These are phyloP conservation scores for Myotis daubentonii DNA, from an alignment of 2,797 vertebrate genomes.

Conservation along the genomic window DNA sequence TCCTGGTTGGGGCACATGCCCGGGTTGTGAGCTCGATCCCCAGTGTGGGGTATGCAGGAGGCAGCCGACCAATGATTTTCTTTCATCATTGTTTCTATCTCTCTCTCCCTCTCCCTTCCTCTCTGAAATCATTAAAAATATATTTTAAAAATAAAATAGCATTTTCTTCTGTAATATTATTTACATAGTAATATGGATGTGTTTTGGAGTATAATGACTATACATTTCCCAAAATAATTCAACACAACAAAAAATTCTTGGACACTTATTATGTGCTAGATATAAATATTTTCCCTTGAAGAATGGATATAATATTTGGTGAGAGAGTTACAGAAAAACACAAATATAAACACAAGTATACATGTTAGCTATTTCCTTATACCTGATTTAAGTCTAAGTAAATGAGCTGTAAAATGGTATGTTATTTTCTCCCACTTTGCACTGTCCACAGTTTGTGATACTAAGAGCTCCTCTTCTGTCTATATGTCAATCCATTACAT, in stretches of 20 bases:
- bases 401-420: neutral
- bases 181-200: neutral
- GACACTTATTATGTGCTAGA: neutral
- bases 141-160: too few species aligned
- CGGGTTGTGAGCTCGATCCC: too few species aligned
- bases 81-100: too few species aligned
- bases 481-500: neutral
- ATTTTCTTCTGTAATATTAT: neutral
- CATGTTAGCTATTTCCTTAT: neutral
- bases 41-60: too few species aligned
- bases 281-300: neutral
- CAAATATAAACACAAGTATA: neutral
- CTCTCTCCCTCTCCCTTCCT: too few species aligned
- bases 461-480: neutral
- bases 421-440: neutral
- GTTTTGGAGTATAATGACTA: neutral
- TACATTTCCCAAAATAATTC: constrained; percentile 38
- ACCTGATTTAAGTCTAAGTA: neutral
- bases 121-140: too few species aligned
- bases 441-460: neutral
- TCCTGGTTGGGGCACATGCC: too few species aligned
- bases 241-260: constrained; percentile 2
- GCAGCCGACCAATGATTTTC: too few species aligned
- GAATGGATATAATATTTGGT: neutral
- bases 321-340: neutral